Evolutionary conservation across 2,888 invertebrate species (phyloP).

Genomic region (Parascotia fuliginaria): DNA sequence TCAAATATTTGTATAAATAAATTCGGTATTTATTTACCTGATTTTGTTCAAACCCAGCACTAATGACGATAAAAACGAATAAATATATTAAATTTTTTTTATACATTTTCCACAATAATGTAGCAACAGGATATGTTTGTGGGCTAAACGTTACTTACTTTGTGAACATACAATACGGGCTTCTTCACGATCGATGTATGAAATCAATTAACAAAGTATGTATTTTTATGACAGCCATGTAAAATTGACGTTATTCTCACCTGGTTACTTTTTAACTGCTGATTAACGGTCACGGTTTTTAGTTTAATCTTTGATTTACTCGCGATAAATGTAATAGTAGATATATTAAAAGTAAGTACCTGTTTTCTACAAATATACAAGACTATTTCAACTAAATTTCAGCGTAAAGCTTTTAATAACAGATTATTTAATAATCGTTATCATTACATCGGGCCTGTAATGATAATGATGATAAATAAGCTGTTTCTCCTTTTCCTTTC

Average conservation of each 20-base stretch:
- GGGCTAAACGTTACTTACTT: constrained; percentile 5
- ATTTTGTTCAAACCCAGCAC: background rate
- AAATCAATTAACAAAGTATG: constrained; percentile 36
- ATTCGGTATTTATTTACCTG: constrained; percentile 1
- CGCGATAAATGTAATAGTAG: background rate
- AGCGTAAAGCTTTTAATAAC: no score
- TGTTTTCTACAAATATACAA: no score
- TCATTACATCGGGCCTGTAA: no score
- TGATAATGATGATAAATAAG: no score
- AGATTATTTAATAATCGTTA: no score
- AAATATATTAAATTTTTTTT: constrained; percentile 5
- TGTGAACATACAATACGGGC: constrained; percentile 7
- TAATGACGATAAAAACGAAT: background rate
- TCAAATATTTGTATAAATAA: background rate
- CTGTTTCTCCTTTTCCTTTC: no score
- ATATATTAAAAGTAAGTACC: no score
- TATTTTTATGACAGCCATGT: constrained; percentile 33
- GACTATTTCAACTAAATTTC: no score
- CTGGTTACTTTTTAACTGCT: constrained; percentile 39
- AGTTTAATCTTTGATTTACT: constrained; percentile 10
- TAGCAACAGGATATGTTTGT: constrained; percentile 3
- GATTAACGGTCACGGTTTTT: constrained; percentile 54
- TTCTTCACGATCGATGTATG: constrained; percentile 19
- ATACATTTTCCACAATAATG: constrained; percentile 1
- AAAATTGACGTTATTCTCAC: constrained; percentile 30